Conservation (phyloP, 30 jellyfish, hydroid and myxozoan genomes). For the Cassiopea andromeda region DNA sequence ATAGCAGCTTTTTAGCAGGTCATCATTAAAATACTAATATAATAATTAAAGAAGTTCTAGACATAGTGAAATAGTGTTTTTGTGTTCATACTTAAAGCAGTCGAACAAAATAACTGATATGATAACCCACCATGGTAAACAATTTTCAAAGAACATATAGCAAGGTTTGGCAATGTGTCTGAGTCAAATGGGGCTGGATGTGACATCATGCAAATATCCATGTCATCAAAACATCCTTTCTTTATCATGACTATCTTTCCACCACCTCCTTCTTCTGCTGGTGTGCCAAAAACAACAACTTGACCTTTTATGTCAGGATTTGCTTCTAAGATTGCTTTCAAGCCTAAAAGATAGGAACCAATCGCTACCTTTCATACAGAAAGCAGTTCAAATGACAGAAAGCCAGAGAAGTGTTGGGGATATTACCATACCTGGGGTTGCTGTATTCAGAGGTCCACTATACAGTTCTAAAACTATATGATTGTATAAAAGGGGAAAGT, state of each 20-base stretch:
- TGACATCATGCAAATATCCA: constrained; percentile 96
- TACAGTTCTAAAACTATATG: too few species aligned
- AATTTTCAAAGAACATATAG: constrained; percentile 21
- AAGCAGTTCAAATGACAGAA: neutral
- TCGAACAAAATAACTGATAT: too few species aligned
- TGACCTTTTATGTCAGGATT: constrained; percentile 76
- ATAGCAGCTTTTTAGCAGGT: too few species aligned
- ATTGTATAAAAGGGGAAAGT: too few species aligned
- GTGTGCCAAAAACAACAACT: constrained; percentile 94
- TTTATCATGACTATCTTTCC: constrained; percentile 87
- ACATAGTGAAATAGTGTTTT: too few species aligned
- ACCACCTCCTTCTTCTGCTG: constrained; percentile 99
- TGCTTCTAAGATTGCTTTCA: constrained; percentile 73
- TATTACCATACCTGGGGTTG: too few species aligned
- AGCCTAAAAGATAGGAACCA: constrained; percentile 37
- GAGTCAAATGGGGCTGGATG: constrained; percentile 88
- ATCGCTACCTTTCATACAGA: too few species aligned
- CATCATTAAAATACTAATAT: too few species aligned
- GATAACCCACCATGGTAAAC: constrained; percentile 70
- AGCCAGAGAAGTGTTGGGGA: neutral
- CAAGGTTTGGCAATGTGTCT: constrained; percentile 55
- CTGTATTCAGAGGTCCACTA: too few species aligned
- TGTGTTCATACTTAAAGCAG: too few species aligned
- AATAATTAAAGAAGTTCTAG: too few species aligned
- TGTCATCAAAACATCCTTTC: constrained; percentile 82